These are phyloP conservation scores for Calidris pygmaea DNA, from an alignment of 2,113 vertebrate genomes.

Conservation along the genomic window DNA sequence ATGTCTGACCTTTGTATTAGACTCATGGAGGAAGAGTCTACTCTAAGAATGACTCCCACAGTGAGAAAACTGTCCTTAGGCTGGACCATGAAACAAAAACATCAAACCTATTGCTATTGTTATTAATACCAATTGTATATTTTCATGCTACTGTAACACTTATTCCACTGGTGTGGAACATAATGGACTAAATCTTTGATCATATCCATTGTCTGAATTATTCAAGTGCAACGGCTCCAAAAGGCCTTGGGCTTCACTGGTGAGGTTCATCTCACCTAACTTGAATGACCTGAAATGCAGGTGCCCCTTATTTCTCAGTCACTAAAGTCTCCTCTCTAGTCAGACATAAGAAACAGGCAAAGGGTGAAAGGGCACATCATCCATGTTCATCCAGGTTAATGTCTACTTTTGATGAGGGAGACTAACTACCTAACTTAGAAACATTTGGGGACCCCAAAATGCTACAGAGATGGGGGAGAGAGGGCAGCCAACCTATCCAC, in stretches of 20 bases:
- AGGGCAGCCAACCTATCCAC: not conserved
- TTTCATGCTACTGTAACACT: not conserved
- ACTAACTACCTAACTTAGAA: not conserved
- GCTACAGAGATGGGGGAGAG: not conserved
- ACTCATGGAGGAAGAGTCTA: not conserved
- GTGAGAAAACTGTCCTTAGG: not conserved
- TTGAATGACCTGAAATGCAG: not conserved
- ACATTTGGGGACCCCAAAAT: not conserved
- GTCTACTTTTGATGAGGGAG: not conserved
- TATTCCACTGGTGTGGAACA: not conserved
- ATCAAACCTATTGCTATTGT: not conserved
- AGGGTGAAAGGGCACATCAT: not conserved
- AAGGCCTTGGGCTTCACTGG: not conserved
- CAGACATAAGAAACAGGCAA: not conserved
- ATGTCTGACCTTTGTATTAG: not conserved
- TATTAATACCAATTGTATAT: not conserved
- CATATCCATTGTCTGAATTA: not conserved
- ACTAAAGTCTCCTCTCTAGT: not conserved
- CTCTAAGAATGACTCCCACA: not conserved
- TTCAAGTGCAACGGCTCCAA: not conserved
- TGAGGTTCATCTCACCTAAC: not conserved
- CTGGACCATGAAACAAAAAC: not conserved
- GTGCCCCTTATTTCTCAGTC: not conserved
- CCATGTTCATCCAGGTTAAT: not conserved
- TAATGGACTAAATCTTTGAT: not conserved